A percentile compares a stretch with the other conserved stretches of the same genome.
Evolutionary conservation across 1,140 invertebrate species (phyloP).

Genomic region (Magallana angulata): DNA sequence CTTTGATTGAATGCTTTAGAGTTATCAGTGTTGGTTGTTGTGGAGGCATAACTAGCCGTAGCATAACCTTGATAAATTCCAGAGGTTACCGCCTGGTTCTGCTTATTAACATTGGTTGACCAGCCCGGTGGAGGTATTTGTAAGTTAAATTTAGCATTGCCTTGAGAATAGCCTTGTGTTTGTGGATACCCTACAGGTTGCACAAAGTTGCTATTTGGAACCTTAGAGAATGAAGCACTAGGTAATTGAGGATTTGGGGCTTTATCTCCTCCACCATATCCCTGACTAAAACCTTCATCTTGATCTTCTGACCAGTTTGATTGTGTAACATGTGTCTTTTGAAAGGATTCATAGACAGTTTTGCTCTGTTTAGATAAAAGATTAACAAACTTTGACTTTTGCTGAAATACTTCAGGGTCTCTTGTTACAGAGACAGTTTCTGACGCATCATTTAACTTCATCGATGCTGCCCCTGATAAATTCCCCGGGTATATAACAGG

Average conservation of each 20-base stretch:
- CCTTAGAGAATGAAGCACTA: neutral
- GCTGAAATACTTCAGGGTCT: neutral
- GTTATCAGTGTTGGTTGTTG: neutral
- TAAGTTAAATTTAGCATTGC: too few relatives aligned
- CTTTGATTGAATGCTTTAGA: neutral
- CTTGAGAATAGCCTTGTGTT: too few relatives aligned
- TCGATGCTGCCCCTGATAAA: neutral
- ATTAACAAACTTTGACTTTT: constrained; percentile 15
- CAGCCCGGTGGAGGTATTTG: neutral
- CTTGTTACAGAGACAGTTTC: neutral
- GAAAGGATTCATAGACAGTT: constrained; percentile 5
- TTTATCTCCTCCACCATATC: neutral
- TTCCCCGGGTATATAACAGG: neutral
- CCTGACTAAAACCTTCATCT: neutral
- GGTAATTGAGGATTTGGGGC: neutral
- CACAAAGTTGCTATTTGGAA: neutral
- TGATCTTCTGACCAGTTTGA: neutral
- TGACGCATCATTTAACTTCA: neutral
- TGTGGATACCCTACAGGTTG: neutral
- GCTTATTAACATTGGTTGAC: neutral
- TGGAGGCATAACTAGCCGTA: neutral
- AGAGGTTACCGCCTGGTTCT: neutral
- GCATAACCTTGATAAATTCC: neutral
- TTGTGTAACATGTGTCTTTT: neutral
- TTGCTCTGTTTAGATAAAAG: constrained; percentile 13